Percentiles rank a stretch among this genome's conserved stretches.
Evolutionary conservation across 2,113 vertebrate genomes (phyloP).

Genomic region (Capreolus pygargus): DNA sequence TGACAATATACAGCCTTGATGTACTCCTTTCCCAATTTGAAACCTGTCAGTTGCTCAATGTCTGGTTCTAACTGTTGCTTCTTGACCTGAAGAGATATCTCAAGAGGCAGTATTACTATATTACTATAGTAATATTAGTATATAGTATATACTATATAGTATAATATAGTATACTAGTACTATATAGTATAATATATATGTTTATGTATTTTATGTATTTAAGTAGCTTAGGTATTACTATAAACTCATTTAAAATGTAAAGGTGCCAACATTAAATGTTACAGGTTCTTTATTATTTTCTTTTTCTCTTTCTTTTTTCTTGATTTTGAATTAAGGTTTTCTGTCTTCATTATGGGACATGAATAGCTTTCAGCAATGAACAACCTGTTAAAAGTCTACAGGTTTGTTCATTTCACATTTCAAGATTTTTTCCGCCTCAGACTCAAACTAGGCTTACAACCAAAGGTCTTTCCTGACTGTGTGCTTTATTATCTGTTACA

Average conservation of each 20-base stretch:
- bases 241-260: background rate
- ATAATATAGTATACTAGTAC: background rate
- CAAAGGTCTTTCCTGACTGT: background rate
- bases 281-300: background rate
- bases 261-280: background rate
- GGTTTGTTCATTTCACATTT: slow-evolving; percentile 13
- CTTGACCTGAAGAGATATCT: background rate
- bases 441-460: background rate
- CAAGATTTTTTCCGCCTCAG: background rate
- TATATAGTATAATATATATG: background rate
- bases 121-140: background rate
- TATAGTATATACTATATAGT: background rate
- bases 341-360: background rate
- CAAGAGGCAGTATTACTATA: background rate
- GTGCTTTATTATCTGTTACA: background rate
- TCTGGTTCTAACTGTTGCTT: background rate
- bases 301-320: background rate
- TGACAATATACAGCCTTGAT: background rate
- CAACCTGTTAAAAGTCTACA: background rate
- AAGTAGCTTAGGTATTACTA: background rate
- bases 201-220: background rate
- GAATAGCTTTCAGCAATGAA: slow-evolving; percentile 9
- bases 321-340: slow-evolving; percentile 14
- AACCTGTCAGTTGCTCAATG: background rate
- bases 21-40: background rate